These are phyloP conservation scores for Notarius quadriscutis DNA, from an alignment of 2,113 vertebrate species.

Conservation along the genomic window DNA sequence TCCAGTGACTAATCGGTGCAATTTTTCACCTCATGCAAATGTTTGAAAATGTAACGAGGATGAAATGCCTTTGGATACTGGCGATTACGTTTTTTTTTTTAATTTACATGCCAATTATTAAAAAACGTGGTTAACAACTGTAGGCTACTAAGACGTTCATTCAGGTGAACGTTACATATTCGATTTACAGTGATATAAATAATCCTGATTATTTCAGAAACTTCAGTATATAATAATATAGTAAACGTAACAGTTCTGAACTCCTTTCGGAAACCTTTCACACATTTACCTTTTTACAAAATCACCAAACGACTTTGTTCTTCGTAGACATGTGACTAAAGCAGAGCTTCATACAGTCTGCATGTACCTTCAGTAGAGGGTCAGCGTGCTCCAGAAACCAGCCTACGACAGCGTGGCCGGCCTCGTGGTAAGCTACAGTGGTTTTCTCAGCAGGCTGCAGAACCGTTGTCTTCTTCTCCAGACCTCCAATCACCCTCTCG, in stretches of 20 bases:
- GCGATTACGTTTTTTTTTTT: not conserved
- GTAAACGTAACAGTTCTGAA: not conserved
- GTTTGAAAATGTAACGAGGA: too few species aligned
- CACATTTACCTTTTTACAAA: not conserved
- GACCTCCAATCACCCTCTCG: constrained; percentile 70
- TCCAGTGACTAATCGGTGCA: too few species aligned
- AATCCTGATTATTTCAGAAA: not conserved
- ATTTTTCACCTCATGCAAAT: too few species aligned
- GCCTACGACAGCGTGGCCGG: constrained; percentile 67
- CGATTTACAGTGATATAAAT: not conserved
- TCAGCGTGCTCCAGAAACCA: constrained; percentile 71
- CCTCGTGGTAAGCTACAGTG: constrained; percentile 67
- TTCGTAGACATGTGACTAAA: not conserved
- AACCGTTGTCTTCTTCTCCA: constrained; percentile 73
- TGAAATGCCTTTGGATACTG: not conserved
- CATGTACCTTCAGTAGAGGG: constrained; percentile 67
- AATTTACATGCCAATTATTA: not conserved
- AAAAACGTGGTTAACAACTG: not conserved
- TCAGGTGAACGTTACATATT: not conserved
- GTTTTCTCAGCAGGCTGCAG: constrained; percentile 67
- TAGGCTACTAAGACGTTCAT: not conserved
- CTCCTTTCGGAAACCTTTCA: not conserved
- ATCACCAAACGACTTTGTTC: not conserved
- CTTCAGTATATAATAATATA: not conserved
- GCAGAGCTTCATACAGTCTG: too few species aligned